Evolutionary conservation across 2,888 invertebrate genomes (phyloP), one percentile per base, ranked within the genome.

Genomic region (Dynastes tityus): DNA sequence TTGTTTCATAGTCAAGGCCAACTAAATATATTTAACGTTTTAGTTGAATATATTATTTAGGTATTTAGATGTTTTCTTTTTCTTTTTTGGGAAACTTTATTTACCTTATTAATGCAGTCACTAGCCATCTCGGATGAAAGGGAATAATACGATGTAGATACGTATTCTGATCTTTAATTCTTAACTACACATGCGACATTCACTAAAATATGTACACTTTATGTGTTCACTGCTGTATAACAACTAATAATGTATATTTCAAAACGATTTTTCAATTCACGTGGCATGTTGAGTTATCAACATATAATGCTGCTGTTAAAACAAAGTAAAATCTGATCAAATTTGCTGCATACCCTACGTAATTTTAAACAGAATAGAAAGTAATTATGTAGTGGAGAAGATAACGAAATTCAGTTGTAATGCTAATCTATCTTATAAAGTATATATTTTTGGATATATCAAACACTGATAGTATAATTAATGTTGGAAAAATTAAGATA

Each of bases 271-370:
- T 68, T 29, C 16, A 16, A 40, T 13, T 73, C 45, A 58, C 73
- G 73, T 73, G 58, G 61, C 73, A 61, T 73, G 58, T 73, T 37
- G 22, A 73, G 58, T 73, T 73, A 73, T 73, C 73, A 58, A 73
- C 37, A 71, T 45, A 67, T 45, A 45, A 16, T 67, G 45, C 9
- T 67, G 67, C 13, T 45, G 67, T 27, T 67, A 68, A 68, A 68
- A 49, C 45, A 68, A 45, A 45, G 49, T 68, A 51, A 68, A 68
- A 65, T 16, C 16, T 45, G 45, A 67, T 45, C 45, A 45, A 16
- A 67, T 45, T 67, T 45, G 16, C 40, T 45, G 45, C 45, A 22
- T 32, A 32, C 32, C 32, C 5, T 5, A 32, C 32, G 32, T 5
- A 32, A 32, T 32, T 32, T 32, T 32, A 32, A 32, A 8, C 22